phyloP scores from a whole-genome alignment of 2,797 vertebrate genomes.

The Myotis daubentonii region DNA sequence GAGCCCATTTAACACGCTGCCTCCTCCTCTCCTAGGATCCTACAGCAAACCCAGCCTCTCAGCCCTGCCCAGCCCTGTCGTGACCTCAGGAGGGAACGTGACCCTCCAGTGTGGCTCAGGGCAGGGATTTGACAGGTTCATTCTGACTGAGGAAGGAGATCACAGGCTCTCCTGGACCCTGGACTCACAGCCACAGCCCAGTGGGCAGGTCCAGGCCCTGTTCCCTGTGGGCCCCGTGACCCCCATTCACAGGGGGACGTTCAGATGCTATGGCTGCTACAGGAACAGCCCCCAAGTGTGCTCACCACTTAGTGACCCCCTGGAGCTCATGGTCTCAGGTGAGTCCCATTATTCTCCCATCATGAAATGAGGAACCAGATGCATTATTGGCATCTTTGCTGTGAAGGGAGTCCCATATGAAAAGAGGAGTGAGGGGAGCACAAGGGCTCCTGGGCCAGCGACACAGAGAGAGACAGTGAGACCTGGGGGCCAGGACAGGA shows the following conservation, averaged over 20 bases:
- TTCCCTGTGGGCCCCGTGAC: rapidly evolving
- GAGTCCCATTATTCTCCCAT: not conserved
- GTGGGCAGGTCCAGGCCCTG: rapidly evolving
- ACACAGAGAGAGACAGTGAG: not conserved
- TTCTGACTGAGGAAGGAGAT: not conserved
- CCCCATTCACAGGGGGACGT: rapidly evolving
- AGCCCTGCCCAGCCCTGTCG: not conserved
- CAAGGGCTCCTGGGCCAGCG: not conserved
- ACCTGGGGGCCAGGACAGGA: not conserved
- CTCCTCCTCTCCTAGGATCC: not conserved
- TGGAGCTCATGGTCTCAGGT: not conserved
- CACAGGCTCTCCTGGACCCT: rapidly evolving
- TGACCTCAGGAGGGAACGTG: not conserved
- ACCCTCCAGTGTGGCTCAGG: not conserved
- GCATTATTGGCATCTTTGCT: too few relatives aligned
- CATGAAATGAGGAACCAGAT: rapidly evolving
- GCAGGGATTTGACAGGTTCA: not conserved
- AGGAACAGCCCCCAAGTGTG: rapidly evolving
- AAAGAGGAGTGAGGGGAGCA: rapidly evolving
- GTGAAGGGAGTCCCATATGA: too few relatives aligned
- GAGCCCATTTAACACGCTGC: not conserved
- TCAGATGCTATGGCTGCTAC: not conserved
- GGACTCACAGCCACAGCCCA: rapidly evolving
- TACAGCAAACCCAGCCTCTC: not conserved
- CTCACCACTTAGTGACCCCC: rapidly evolving